Conservation (phyloP, 2,888 invertebrate species). For the Meganola albula region DNA sequence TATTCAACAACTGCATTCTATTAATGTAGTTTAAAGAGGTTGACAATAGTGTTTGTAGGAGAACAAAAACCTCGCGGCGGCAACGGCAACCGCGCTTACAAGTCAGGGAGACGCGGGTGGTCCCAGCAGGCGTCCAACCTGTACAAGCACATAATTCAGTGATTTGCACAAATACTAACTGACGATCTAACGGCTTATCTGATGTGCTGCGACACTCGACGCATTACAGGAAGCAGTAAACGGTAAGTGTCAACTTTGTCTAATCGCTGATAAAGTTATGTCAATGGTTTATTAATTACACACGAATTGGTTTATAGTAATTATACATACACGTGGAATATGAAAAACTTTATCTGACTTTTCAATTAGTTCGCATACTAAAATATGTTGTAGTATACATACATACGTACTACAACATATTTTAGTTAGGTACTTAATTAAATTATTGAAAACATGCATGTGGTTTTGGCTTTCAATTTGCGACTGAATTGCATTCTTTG, state of each 20-base stretch:
- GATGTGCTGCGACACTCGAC: constrained; percentile 58
- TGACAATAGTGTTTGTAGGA: constrained; percentile 23
- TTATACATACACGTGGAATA: too few relatives aligned
- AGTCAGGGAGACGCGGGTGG: constrained; percentile 57
- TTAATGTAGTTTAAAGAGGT: constrained; percentile 15
- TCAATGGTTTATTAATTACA: constrained; percentile 11
- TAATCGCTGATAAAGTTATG: constrained; percentile 34
- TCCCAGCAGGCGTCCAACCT: constrained; percentile 64
- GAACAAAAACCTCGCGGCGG: constrained; percentile 23
- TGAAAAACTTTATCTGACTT: too few relatives aligned
- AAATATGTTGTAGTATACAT: too few relatives aligned
- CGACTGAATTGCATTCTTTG: constrained; percentile 54
- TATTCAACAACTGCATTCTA: too few relatives aligned
- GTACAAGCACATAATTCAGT: constrained; percentile 68
- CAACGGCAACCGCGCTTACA: constrained; percentile 24
- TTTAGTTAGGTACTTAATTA: too few relatives aligned
- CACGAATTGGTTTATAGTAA: too few relatives aligned
- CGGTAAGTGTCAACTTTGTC: constrained; percentile 47
- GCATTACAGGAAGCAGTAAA: constrained; percentile 57
- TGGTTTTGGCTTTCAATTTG: constrained; percentile 65
- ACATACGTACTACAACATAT: too few relatives aligned
- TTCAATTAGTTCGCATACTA: too few relatives aligned
- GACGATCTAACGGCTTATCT: constrained; percentile 29
- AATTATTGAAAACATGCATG: too few relatives aligned
- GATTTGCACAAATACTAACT: constrained; percentile 67